Evolutionary conservation across 2,113 vertebrate species (phyloP).

Genomic region (Oryzias curvinotus): DNA sequence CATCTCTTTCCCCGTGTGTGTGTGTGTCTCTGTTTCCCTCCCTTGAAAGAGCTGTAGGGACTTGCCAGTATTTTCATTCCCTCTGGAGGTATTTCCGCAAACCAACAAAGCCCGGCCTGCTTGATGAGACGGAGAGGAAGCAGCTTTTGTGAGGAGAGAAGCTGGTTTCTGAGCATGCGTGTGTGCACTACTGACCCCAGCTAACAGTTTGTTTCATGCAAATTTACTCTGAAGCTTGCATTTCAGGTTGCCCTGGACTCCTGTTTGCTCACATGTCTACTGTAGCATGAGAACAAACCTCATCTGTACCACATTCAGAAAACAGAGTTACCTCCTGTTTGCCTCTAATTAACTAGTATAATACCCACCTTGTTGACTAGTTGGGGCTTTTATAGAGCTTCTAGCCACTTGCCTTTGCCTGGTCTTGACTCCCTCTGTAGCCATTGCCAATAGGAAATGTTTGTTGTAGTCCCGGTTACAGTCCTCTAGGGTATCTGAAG

Average conservation of each 20-base stretch:
- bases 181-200: conserved; percentile 51
- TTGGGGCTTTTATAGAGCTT: conserved; percentile 54
- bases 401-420: conserved; percentile 58
- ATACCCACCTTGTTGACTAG: conserved; percentile 54
- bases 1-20: conserved; percentile 22
- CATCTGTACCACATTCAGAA: conserved; percentile 47
- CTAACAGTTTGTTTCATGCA: conserved; percentile 69
- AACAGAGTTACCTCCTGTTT: conserved; percentile 56
- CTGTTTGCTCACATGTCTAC: conserved; percentile 60
- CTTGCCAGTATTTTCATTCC: conserved; percentile 82
- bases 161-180: conserved; percentile 36
- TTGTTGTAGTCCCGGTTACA: conserved; percentile 45
- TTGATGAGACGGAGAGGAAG: conserved; percentile 78
- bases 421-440: conserved; percentile 52
- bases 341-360: conserved; percentile 64
- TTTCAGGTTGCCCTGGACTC: conserved; percentile 63
- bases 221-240: conserved; percentile 67
- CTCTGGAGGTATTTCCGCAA: conserved; percentile 81
- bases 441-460: conserved; percentile 60
- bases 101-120: conserved; percentile 76
- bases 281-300: conserved; percentile 56
- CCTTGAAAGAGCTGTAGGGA: conserved; percentile 75
- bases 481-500: conserved; percentile 53
- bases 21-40: conserved; percentile 8
- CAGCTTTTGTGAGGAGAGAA: conserved; percentile 72